These are phyloP conservation scores for Pica pica DNA, from an alignment of 2,113 vertebrate genomes.

Conservation along the genomic window DNA sequence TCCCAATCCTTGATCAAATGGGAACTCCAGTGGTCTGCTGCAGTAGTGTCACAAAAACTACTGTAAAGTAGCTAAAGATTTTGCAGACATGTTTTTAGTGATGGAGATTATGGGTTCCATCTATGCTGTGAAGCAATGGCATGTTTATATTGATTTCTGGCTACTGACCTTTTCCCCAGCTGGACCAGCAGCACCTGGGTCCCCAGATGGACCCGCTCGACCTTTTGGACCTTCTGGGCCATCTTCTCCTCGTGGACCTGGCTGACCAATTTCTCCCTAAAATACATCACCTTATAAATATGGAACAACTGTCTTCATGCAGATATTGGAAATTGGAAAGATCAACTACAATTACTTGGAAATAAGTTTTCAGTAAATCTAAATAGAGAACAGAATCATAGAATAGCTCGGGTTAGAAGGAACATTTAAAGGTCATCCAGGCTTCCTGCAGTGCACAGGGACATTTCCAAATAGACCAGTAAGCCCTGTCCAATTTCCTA, in stretches of 20 bases:
- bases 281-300: slow-evolving; percentile 21
- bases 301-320: neutral
- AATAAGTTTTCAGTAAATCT: neutral
- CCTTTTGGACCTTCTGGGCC: slow-evolving; percentile 98
- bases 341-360: neutral
- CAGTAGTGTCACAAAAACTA: neutral
- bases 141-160: neutral
- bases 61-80: neutral
- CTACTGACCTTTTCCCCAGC: slow-evolving; percentile 91
- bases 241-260: slow-evolving; percentile 90
- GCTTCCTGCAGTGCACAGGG: neutral
- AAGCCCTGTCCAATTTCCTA: neutral
- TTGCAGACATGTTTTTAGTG: neutral
- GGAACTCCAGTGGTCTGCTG: neutral
- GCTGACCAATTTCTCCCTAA: slow-evolving; percentile 88
- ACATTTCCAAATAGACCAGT: neutral
- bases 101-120: neutral
- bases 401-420: neutral
- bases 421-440: neutral
- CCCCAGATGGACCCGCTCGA: slow-evolving; percentile 87
- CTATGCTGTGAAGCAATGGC: neutral
- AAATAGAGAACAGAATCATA: neutral
- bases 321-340: neutral
- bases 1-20: neutral
- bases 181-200: slow-evolving; percentile 83